These are phyloP conservation scores for Masticophis lateralis DNA, from an alignment of 2,797 vertebrate genomes.

Conservation along the genomic window DNA sequence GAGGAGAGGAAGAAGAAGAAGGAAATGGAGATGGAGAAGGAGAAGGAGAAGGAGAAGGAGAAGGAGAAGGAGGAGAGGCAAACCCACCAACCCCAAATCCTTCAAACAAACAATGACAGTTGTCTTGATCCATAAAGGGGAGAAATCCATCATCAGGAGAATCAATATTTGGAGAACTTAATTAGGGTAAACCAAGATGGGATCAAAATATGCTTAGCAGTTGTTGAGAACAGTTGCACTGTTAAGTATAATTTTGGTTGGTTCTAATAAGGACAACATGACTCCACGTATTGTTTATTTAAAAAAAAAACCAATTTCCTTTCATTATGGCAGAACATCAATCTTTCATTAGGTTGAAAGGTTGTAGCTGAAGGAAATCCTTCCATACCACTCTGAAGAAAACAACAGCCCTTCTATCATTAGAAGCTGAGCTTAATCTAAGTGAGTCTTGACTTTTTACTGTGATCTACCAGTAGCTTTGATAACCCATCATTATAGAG, in stretches of 20 bases:
- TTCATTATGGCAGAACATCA: fast-evolving
- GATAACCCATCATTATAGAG: background rate
- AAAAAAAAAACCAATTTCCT: background rate
- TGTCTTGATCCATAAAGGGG: background rate
- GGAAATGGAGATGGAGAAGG: fast-evolving
- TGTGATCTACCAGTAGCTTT: background rate
- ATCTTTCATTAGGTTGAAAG: background rate
- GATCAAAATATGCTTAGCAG: background rate
- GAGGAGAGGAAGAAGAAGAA: too few relatives aligned
- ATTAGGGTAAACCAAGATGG: background rate
- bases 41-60: too few relatives aligned
- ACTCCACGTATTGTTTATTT: background rate
- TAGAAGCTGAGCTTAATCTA: background rate
- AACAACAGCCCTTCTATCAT: background rate
- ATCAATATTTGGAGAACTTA: background rate
- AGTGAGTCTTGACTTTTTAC: background rate
- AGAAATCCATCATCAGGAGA: background rate
- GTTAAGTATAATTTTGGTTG: background rate
- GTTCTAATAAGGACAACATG: background rate
- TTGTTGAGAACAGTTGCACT: background rate
- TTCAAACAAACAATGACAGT: background rate
- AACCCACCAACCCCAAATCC: background rate
- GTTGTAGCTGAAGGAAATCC: background rate
- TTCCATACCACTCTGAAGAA: background rate
- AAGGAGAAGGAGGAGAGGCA: too few relatives aligned